Evolutionary conservation across 2,797 vertebrate species (phyloP), one percentile per base, ranked within the genome.

Genomic region (Botia almorhae): DNA sequence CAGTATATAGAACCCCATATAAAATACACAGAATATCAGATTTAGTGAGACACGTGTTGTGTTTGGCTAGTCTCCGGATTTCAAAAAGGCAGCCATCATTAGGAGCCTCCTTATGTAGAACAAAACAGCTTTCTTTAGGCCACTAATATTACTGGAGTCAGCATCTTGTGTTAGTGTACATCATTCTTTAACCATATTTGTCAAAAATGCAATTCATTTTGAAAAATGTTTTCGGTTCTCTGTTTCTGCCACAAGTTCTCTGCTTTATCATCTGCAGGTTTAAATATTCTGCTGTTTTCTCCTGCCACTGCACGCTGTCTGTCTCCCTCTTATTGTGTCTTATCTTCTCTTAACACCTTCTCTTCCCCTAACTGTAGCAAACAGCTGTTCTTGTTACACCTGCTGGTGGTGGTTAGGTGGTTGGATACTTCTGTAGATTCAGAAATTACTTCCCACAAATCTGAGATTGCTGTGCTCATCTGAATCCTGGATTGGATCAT

Each of bases 361-460:
- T 58, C 65, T 69, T 55, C 55, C 53, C 26, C 33, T 56, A 63
- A 51, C 61, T 69, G 33, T 46, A 39, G 26, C 76, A 65, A 75
- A 71, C 78, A 74, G 19, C 71, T 64, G 72, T 69, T 73, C 26
- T 10, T 64, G 12, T 68, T 19, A 7, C 61, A 61, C n/a, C 58
- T 16, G 61, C 63, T 69, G 61, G 51, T 77, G 29, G 29, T 82
- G 70, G 74, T 64, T 36, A 48, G 48, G 33, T 2, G 33, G 10
- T 67, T 36, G 53, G 19, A 56, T 19, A 19, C 43, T 67, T 53
- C n/a, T 79, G 10, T 70, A 29, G 36, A 50, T 61, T 81, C 36
- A 63, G 70, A 46, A 69, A 39, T 29, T 19, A 48, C 64, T 75
- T 83, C 71, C 39, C 48, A 71, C 36, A 48, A 64, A 63, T 76